Evolutionary conservation across 2,888 invertebrate species (phyloP), one percentile per base, ranked within the genome.

Genomic region (Leucoptera coffeella): DNA sequence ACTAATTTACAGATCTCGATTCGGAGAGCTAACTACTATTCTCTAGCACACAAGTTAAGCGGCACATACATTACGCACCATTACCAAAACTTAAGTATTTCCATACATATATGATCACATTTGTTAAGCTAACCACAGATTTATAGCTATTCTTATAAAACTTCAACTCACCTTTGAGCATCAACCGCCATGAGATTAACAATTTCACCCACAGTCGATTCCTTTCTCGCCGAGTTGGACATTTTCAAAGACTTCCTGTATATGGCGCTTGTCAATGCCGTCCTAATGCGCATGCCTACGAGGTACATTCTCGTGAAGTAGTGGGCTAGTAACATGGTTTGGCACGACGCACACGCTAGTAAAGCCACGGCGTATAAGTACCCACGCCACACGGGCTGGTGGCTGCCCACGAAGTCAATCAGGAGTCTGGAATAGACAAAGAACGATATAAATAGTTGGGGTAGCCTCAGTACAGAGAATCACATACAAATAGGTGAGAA

Each of bases 101-200:
- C n/a, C n/a, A n/a, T n/a, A n/a, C n/a, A n/a, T n/a, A n/a, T n/a
- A n/a, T n/a, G n/a, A n/a, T n/a, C n/a, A n/a, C n/a, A n/a, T n/a
- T n/a, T n/a, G n/a, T n/a, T n/a, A n/a, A n/a, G n/a, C n/a, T n/a
- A n/a, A n/a, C n/a, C n/a, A n/a, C n/a, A n/a, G n/a, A n/a, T n/a
- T n/a, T n/a, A n/a, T n/a, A n/a, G n/a, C n/a, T n/a, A n/a, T n/a
- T n/a, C n/a, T n/a, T 21, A 21, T 22, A 10, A 5, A 6, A 10
- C n/a, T 8, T 6, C 8, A 22, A 27, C 33, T 39, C 45, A 72
- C 67, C 83, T 76, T 53, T 92, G 91, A 2, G 90, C 89, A 55
- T 93, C 92, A 0, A 92, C 91, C 4, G 89, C 82, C 91, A 92
- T 92, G 35, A 92, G 65, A 52, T 92, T 92, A 8, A 92, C 91